Percentiles rank a stretch among this genome's conserved stretches.
Evolutionary conservation across 2,113 vertebrate species (phyloP).

Genomic region (Heptranchias perlo): DNA sequence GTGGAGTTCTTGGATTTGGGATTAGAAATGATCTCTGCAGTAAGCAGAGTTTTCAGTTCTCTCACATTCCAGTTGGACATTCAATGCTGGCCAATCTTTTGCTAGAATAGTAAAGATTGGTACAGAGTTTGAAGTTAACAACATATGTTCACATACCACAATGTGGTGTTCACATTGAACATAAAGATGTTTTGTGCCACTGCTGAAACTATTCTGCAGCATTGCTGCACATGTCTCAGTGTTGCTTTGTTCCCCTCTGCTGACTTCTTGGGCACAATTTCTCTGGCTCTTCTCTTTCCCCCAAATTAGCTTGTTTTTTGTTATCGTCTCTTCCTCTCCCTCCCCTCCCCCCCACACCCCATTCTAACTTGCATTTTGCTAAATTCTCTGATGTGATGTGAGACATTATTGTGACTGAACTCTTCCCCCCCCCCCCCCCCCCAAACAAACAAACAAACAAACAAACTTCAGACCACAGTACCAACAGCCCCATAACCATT

Average conservation of each 20-base stretch:
- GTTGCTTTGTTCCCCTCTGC: background rate
- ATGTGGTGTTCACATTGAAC: background rate
- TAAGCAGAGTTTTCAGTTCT: background rate
- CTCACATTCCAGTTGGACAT: too few species aligned
- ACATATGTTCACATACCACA: background rate
- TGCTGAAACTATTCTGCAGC: background rate
- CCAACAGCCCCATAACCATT: background rate
- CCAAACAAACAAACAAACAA: too few species aligned
- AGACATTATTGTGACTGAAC: background rate
- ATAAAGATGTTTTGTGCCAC: background rate
- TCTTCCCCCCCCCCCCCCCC: too few species aligned
- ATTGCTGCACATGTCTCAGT: background rate
- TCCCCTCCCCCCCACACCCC: too few species aligned
- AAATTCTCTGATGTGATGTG: background rate
- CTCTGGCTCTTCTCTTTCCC: background rate
- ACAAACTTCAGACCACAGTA: background rate
- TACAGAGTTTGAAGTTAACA: background rate
- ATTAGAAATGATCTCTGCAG: background rate
- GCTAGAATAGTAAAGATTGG: background rate
- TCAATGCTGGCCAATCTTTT: background rate
- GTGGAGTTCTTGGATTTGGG: background rate
- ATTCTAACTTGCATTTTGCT: too few species aligned
- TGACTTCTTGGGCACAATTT: background rate
- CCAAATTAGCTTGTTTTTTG: background rate
- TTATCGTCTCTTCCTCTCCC: fast-evolving